A percentile compares a stretch with the other conserved stretches of the same genome.
phyloP scores from a whole-genome alignment of 1,140 invertebrate species.

The Rhopalosiphum padi region DNA sequence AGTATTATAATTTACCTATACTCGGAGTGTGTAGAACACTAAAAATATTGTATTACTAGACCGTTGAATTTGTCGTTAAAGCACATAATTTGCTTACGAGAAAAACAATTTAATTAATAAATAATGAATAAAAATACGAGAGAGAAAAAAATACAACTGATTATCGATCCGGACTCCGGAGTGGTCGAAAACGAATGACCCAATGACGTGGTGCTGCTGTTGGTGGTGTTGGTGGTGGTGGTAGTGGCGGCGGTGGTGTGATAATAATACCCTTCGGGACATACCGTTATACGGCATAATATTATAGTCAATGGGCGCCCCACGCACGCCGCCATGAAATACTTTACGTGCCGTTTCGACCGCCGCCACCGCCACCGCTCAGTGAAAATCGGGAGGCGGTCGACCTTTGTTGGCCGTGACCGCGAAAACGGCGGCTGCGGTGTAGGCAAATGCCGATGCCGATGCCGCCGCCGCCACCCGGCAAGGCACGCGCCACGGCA shows the following conservation, averaged over 20 bases:
- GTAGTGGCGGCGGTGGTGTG: too few relatives aligned
- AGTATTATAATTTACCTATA: too few relatives aligned
- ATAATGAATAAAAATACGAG: not conserved
- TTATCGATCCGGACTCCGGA: not conserved
- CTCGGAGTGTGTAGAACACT: too few relatives aligned
- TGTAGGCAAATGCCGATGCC: not conserved
- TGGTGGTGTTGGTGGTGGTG: too few relatives aligned
- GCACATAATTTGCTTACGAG: too few relatives aligned
- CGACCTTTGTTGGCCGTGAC: conserved; percentile 51
- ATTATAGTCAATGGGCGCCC: conserved; percentile 2
- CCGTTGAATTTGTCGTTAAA: too few relatives aligned
- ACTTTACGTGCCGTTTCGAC: not conserved
- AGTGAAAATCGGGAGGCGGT: not conserved
- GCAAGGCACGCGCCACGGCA: conserved; percentile 23
- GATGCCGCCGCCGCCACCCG: not conserved
- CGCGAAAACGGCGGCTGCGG: conserved; percentile 22
- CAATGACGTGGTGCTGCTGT: not conserved
- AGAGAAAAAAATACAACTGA: not conserved
- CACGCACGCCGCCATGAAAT: conserved; percentile 10
- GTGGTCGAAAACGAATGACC: not conserved
- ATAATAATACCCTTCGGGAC: not conserved
- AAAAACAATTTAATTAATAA: too few relatives aligned
- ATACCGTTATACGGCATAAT: not conserved
- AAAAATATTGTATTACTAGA: too few relatives aligned
- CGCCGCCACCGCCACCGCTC: not conserved